These are phyloP conservation scores for Gasterosteus aculeatus DNA, from an alignment of 2,113 vertebrate species.

Conservation along the genomic window DNA sequence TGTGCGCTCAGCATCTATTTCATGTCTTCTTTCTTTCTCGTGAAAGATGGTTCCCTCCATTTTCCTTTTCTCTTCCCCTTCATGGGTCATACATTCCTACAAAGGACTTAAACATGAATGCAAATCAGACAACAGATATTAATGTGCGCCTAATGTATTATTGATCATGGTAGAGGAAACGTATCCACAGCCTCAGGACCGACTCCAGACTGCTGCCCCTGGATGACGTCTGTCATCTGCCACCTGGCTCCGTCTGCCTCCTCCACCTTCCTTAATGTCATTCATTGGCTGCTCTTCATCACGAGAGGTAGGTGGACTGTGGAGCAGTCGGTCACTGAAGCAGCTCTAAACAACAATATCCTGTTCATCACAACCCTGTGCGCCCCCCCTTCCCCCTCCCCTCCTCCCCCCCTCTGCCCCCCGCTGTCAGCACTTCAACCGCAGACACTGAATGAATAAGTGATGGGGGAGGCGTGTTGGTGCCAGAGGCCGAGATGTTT, in stretches of 20 bases:
- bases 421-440: constrained; percentile 65
- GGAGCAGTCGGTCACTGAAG: constrained; percentile 23
- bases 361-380: constrained; percentile 37
- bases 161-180: constrained; percentile 10
- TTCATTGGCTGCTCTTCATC: constrained; percentile 48
- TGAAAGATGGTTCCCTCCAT: neutral
- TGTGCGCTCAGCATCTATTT: neutral
- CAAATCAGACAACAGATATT: constrained; percentile 4
- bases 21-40: neutral
- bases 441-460: constrained; percentile 64
- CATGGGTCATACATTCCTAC: neutral
- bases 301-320: constrained; percentile 25
- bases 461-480: constrained; percentile 47
- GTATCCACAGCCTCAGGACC: constrained; percentile 31
- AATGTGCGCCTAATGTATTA: constrained; percentile 28
- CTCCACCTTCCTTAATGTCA: constrained; percentile 40
- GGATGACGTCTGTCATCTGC: constrained; percentile 23
- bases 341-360: constrained; percentile 52
- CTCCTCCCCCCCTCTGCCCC: neutral
- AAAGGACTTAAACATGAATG: constrained; percentile 8
- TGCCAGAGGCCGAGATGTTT: constrained; percentile 59
- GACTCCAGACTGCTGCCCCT: constrained; percentile 10
- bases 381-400: neutral
- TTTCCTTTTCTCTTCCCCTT: neutral
- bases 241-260: neutral